These are phyloP conservation scores for Helicoverpa assulta DNA, from an alignment of 2,888 invertebrate species.

Conservation along the genomic window DNA sequence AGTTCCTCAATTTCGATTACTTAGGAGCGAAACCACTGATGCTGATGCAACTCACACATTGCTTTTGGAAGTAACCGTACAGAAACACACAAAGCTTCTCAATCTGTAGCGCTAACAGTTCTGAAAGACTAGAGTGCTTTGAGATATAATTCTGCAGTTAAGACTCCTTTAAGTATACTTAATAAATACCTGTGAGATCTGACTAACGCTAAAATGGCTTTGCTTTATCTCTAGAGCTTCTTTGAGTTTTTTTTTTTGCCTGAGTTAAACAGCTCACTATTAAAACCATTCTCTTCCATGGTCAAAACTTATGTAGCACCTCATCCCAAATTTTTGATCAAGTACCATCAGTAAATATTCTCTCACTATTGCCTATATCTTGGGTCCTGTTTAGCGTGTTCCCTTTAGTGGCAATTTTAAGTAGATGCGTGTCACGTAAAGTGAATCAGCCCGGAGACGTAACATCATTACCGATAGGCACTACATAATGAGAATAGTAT, in stretches of 20 bases:
- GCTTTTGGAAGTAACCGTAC: not conserved
- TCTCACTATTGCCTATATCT: conserved; percentile 13
- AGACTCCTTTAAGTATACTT: not conserved
- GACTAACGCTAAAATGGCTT: not conserved
- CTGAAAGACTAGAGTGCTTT: not conserved
- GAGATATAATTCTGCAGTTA: not conserved
- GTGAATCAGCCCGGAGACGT: conserved; percentile 64
- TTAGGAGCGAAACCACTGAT: conserved; percentile 5
- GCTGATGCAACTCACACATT: conserved; percentile 21
- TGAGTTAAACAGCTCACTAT: too few species aligned
- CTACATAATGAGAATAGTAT: conserved; percentile 68
- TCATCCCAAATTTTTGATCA: not conserved
- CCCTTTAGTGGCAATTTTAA: conserved; percentile 45
- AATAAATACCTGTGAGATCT: not conserved
- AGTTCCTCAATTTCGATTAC: conserved; percentile 25
- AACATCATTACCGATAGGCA: conserved; percentile 71
- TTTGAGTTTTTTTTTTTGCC: too few species aligned
- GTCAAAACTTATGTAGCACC: too few species aligned
- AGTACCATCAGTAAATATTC: conserved; percentile 1
- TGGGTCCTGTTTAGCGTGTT: conserved; percentile 26
- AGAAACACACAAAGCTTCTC: not conserved
- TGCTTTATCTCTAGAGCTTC: not conserved
- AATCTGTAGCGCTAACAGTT: not conserved
- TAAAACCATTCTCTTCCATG: too few species aligned
- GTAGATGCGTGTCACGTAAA: conserved; percentile 63